Conservation (phyloP, 2,113 vertebrate genomes). For the Pardalotus punctatus region DNA sequence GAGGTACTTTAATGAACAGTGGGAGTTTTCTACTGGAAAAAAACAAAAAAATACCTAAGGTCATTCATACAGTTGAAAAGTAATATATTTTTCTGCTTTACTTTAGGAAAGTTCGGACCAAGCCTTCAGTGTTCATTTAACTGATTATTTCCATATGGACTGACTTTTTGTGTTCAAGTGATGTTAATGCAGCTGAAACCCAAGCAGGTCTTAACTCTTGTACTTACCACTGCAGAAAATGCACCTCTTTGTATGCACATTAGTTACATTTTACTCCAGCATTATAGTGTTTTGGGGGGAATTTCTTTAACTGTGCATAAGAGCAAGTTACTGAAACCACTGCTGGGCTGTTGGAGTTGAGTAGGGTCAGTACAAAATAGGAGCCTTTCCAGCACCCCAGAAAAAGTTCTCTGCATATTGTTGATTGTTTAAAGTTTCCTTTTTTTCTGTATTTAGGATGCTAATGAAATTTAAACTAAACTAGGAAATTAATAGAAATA, state of each 20-base stretch:
- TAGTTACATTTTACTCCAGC: background rate
- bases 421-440: background rate
- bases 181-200: background rate
- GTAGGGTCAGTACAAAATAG: background rate
- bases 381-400: background rate
- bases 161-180: background rate
- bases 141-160: conserved; percentile 15
- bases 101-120: background rate
- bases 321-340: background rate
- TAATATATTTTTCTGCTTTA: background rate
- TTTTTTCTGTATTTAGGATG: background rate
- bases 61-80: background rate
- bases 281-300: background rate
- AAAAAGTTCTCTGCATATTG: background rate
- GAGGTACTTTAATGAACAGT: background rate
- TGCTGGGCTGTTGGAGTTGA: background rate
- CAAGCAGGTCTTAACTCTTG: background rate
- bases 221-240: background rate
- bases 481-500: conserved; percentile 1
- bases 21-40: conserved; percentile 23
- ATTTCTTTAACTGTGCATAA: background rate
- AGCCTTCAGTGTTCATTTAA: background rate
- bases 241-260: background rate
- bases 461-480: conserved; percentile 2
- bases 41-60: background rate